Base-by-base conservation (phyloP, 2,888 invertebrate genomes). In the Eupeodes luniger region DNA sequence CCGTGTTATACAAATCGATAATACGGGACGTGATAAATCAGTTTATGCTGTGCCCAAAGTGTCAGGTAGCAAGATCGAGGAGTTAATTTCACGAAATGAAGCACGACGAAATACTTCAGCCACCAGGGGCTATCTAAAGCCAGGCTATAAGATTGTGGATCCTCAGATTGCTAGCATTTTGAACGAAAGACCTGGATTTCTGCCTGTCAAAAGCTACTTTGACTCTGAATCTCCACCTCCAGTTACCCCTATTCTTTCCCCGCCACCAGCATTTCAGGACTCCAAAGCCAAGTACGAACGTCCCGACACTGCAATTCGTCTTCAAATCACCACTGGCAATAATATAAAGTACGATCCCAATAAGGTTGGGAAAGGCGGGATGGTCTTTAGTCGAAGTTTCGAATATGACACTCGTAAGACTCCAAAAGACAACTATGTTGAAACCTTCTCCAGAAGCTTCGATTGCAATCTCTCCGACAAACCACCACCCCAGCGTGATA, bases 261-360 rank as follows among this genome's bases (percentile, higher is more conserved):
- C 96, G 11, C 96, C 96, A 0, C 96, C 96, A 11, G 96, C 96
- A 11, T 96, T 96, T 91, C 96, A 96, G 91, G 96, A 96, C 90
- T 93, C 93, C 90, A 93, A 93, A 81, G 91, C 91, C 3, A 91
- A 91, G 59, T 85, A 90, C 5, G 91, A 91, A 12, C 91, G 91
- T 36, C 90, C 90, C 16, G 92, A 92, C 36, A 10, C 91, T 85
- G 34, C 88, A 87, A 75, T 89, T 83, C 36, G 86, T 77, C 55
- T 90, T 44, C 79, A 53, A 87, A 94, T 95, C 88, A 94, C 94
- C 89, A 95, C 95, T 85, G 93, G 94, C 27, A 94, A 94, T 87
- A 95, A 82, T 27, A 44, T 51, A 0, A 90, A 90, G 49, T 91
- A 91, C 14, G 84, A 90, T 12, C 72, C 85, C 16, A 90, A 90